Percentiles rank a stretch among this genome's conserved stretches.
These are phyloP conservation scores for Carcharodon carcharias DNA, from an alignment of 2,797 vertebrate species.

Conservation along the genomic window DNA sequence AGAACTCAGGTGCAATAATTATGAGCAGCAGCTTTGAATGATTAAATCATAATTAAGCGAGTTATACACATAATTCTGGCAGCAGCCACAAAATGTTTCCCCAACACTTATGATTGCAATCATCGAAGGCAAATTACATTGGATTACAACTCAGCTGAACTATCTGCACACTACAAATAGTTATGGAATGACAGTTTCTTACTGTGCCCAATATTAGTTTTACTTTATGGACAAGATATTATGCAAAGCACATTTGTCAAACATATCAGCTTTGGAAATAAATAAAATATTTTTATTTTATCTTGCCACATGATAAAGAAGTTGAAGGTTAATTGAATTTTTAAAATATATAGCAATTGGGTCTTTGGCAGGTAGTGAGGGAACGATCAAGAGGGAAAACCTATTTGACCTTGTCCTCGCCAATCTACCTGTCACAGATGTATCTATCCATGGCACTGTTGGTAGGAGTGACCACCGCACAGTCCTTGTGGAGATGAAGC, in stretches of 20 bases:
- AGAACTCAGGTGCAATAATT: background rate
- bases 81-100: conserved; percentile 5
- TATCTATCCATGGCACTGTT: too few species aligned
- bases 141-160: background rate
- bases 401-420: too few species aligned
- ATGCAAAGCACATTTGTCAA: background rate
- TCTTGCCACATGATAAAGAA: too few species aligned
- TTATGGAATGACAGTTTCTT: background rate
- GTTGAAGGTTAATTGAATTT: too few species aligned
- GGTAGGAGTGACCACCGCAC: too few species aligned
- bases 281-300: background rate
- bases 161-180: background rate
- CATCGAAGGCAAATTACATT: background rate
- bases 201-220: background rate
- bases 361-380: too few species aligned
- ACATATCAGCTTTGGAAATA: background rate
- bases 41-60: conserved; percentile 22
- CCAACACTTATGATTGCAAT: background rate
- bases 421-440: too few species aligned
- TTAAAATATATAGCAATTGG: too few species aligned
- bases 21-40: background rate
- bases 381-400: too few species aligned
- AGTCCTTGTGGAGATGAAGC: too few species aligned
- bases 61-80: background rate
- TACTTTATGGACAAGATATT: background rate